phyloP scores from a whole-genome alignment of 2,888 invertebrate species.

The Plagiodera versicolora region DNA sequence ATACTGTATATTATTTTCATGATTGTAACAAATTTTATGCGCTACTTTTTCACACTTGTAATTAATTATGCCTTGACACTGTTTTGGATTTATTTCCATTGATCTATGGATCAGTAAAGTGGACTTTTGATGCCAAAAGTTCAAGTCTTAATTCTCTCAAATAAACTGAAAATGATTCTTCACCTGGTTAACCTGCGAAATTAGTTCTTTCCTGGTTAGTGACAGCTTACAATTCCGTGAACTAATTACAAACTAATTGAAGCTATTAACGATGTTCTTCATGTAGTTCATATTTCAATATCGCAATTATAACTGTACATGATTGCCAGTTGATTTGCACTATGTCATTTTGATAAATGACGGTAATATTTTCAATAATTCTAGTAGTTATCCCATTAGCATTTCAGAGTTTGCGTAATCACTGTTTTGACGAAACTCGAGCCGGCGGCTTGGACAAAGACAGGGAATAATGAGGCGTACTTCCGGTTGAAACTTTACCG shows the following conservation, averaged over 20 bases:
- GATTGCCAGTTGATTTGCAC: constrained; percentile 14
- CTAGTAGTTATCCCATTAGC: background rate
- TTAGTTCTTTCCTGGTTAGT: background rate
- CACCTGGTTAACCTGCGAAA: background rate
- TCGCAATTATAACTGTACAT: constrained; percentile 12
- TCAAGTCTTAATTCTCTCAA: too few relatives aligned
- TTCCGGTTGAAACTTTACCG: background rate
- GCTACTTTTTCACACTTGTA: too few relatives aligned
- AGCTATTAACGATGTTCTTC: constrained; percentile 11
- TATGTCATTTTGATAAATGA: constrained; percentile 15
- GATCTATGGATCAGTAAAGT: too few relatives aligned
- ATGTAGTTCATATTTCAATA: constrained; percentile 12
- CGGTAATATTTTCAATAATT: background rate
- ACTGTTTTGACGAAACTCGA: background rate
- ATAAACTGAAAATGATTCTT: too few relatives aligned
- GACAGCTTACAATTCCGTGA: background rate
- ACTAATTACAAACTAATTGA: constrained; percentile 1
- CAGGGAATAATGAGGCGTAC: background rate
- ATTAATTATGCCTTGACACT: too few relatives aligned
- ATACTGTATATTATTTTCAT: too few relatives aligned
- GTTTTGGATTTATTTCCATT: too few relatives aligned
- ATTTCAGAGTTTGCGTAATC: background rate
- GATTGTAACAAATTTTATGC: too few relatives aligned
- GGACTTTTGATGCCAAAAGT: too few relatives aligned
- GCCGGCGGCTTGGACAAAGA: background rate